Evolutionary conservation across 2,888 invertebrate species (phyloP).

Genomic region (Neuroscelio doddi): DNA sequence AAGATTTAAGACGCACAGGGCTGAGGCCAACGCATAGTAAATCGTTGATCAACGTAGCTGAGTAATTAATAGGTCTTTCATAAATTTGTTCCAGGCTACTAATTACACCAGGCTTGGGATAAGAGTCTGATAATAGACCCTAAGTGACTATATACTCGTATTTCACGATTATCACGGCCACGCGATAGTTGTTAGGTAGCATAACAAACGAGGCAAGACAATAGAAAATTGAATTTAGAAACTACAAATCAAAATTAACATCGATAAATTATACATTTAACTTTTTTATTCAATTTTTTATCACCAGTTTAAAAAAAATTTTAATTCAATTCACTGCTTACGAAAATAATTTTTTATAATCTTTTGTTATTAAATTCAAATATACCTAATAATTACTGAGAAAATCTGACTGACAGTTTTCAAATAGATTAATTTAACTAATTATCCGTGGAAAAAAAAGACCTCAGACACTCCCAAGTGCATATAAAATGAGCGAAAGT

Average conservation of each 20-base stretch:
- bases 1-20: conserved; percentile 3
- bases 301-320: no score
- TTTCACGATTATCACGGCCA: conserved; percentile 29
- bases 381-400: conserved; percentile 1
- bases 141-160: conserved; percentile 29
- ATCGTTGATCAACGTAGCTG: conserved; percentile 4
- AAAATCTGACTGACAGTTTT: conserved; percentile 6
- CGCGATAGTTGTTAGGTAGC: conserved; percentile 26
- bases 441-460: neutral
- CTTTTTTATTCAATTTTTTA: no score
- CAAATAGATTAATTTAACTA: neutral
- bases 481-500: conserved; percentile 1
- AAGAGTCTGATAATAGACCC: conserved; percentile 25
- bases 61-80: conserved; percentile 23
- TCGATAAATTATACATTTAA: no score
- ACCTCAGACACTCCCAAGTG: conserved; percentile 1
- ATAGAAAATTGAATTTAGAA: no score
- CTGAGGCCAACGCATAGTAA: conserved; percentile 1
- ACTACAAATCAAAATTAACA: no score
- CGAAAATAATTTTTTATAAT: no score
- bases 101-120: conserved; percentile 24
- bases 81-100: conserved; percentile 24
- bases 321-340: no score
- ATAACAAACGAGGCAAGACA: conserved; percentile 19
- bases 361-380: no score